A percentile compares a stretch with the other conserved stretches of the same genome.
These are phyloP conservation scores for Diabrotica undecimpunctata DNA, from an alignment of 1,140 invertebrate species.

Conservation along the genomic window DNA sequence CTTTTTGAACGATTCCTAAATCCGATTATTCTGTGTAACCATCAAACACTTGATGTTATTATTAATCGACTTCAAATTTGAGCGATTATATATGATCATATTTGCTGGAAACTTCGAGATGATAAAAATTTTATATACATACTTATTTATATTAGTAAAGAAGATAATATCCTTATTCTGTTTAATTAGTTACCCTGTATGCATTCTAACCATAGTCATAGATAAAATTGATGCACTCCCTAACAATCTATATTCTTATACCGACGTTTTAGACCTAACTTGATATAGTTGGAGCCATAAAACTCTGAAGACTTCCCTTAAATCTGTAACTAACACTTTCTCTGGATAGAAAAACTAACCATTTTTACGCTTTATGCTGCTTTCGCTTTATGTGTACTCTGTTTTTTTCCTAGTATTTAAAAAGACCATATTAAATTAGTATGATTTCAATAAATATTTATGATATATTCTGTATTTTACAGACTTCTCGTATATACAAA, in stretches of 20 bases:
- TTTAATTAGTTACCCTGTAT: conserved; percentile 1
- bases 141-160: too few species aligned
- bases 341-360: background rate
- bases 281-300: background rate
- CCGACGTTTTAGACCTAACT: background rate
- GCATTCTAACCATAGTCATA: background rate
- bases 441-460: too few species aligned
- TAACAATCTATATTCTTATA: background rate
- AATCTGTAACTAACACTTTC: background rate
- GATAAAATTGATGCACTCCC: background rate
- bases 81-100: too few species aligned
- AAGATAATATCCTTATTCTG: background rate
- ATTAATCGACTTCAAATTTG: too few species aligned
- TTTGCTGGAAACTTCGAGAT: too few species aligned
- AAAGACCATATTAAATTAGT: too few species aligned
- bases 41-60: too few species aligned
- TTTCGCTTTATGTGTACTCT: background rate
- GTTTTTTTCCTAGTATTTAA: background rate
- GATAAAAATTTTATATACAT: too few species aligned
- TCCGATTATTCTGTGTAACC: too few species aligned
- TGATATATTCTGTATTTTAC: too few species aligned
- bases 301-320: background rate
- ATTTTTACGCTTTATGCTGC: background rate
- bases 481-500: too few species aligned
- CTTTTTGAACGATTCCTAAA: too few species aligned